These are phyloP conservation scores for Phrynosoma blainvillii DNA, from an alignment of 2,113 vertebrate species.

Conservation along the genomic window DNA sequence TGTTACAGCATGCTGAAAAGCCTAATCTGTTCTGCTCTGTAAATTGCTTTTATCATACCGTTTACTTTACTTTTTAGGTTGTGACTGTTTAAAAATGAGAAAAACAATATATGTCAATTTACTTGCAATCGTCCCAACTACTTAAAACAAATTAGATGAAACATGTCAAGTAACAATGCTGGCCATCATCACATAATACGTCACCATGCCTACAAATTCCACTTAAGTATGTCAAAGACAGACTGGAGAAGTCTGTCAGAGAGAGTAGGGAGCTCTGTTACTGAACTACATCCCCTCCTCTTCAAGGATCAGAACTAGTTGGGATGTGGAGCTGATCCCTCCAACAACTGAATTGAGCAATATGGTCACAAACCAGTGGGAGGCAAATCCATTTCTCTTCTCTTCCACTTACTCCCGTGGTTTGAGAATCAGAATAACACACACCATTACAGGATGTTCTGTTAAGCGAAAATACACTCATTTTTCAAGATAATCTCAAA, in stretches of 20 bases:
- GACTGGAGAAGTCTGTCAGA: too few species aligned
- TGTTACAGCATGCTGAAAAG: background rate
- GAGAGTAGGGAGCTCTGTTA: background rate
- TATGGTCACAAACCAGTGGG: background rate
- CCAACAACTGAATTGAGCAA: background rate
- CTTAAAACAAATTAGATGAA: background rate
- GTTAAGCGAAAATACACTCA: conserved; percentile 58
- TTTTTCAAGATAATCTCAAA: conserved; percentile 40
- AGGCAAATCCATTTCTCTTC: conserved; percentile 26
- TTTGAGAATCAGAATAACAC: conserved; percentile 26
- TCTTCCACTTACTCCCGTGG: conserved; percentile 46
- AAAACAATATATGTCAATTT: background rate
- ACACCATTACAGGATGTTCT: conserved; percentile 46
- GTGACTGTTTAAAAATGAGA: background rate
- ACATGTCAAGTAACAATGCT: background rate
- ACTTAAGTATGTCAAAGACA: too few species aligned
- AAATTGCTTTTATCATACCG: background rate
- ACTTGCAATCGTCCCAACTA: background rate
- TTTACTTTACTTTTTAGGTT: background rate
- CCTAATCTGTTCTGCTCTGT: background rate
- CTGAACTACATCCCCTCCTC: background rate
- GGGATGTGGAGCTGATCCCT: background rate
- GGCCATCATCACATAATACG: too few species aligned
- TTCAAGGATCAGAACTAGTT: background rate
- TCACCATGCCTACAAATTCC: too few species aligned